phyloP scores from a whole-genome alignment of 2,888 invertebrate genomes.

The Thyatira batis region DNA sequence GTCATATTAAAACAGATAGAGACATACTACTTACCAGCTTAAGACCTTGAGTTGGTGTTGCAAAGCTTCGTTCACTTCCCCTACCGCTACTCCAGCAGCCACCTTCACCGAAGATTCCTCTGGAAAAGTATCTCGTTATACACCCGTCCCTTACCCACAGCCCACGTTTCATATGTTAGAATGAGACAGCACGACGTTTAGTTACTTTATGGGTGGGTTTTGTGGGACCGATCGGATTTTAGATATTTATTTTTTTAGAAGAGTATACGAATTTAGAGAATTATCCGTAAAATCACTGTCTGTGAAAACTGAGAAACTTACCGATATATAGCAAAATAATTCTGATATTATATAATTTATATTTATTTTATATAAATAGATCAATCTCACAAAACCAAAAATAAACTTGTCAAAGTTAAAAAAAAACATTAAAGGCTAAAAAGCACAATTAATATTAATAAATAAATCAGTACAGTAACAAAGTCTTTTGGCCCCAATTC shows the following conservation, averaged over 20 bases:
- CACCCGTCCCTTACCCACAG: constrained; percentile 9
- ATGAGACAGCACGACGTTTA: not conserved
- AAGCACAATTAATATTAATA: constrained; percentile 6
- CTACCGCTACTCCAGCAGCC: constrained; percentile 77
- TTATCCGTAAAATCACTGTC: too few relatives aligned
- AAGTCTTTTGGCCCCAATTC: not conserved
- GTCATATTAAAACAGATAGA: not conserved
- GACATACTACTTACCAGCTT: constrained; percentile 63
- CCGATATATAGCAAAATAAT: too few relatives aligned
- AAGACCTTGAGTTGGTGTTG: constrained; percentile 75
- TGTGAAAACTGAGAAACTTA: too few relatives aligned
- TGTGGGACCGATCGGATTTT: not conserved
- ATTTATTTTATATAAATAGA: too few relatives aligned
- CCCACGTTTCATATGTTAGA: constrained; percentile 1
- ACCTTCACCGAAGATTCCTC: constrained; percentile 71
- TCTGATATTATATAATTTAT: too few relatives aligned
- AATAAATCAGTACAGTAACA: constrained; percentile 37
- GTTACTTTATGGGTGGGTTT: not conserved
- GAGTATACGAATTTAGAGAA: too few relatives aligned
- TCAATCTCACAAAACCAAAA: constrained; percentile 3
- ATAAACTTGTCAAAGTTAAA: constrained; percentile 1
- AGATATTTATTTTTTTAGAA: too few relatives aligned
- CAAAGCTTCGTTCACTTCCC: constrained; percentile 70
- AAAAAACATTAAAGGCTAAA: not conserved
- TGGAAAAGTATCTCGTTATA: constrained; percentile 29